A percentile compares a stretch with the other conserved stretches of the same genome.
phyloP scores from a whole-genome alignment of 2,888 invertebrate genomes.

The Plebejus argus region DNA sequence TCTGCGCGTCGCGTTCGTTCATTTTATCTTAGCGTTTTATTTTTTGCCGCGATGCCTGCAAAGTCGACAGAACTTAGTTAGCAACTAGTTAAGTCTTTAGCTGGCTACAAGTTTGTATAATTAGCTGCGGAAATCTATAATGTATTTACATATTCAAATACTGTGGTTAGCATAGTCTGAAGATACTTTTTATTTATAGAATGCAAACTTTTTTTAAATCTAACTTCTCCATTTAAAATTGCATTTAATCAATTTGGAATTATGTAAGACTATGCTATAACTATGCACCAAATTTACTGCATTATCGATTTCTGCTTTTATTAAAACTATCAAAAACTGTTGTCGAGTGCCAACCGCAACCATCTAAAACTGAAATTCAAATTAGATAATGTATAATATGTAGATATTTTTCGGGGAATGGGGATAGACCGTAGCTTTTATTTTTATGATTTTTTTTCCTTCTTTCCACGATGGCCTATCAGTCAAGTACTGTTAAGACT shows the following conservation, averaged over 20 bases:
- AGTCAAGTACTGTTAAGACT: too few species aligned
- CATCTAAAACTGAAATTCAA: not conserved
- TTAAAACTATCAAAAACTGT: not conserved
- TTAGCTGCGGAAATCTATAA: constrained; percentile 32
- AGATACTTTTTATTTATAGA: constrained; percentile 20
- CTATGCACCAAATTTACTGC: not conserved
- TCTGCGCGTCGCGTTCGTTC: not conserved
- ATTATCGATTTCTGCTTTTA: not conserved
- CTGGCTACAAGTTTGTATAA: constrained; percentile 17
- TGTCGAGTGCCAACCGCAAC: not conserved
- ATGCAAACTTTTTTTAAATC: not conserved
- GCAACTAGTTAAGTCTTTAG: constrained; percentile 29
- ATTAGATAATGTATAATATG: not conserved
- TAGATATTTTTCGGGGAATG: not conserved
- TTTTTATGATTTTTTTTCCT: not conserved
- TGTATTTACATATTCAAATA: constrained; percentile 39
- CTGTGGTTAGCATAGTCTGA: constrained; percentile 29
- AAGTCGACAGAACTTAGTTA: constrained; percentile 7
- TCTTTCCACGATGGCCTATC: not conserved
- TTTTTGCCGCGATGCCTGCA: constrained; percentile 27
- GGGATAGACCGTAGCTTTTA: not conserved
- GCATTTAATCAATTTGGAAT: not conserved
- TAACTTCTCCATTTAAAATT: not conserved
- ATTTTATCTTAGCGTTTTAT: constrained; percentile 8
- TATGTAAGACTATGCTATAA: not conserved